Evolutionary conservation across 2,888 invertebrate species (phyloP).

Genomic region (Temnothorax rugatulus): DNA sequence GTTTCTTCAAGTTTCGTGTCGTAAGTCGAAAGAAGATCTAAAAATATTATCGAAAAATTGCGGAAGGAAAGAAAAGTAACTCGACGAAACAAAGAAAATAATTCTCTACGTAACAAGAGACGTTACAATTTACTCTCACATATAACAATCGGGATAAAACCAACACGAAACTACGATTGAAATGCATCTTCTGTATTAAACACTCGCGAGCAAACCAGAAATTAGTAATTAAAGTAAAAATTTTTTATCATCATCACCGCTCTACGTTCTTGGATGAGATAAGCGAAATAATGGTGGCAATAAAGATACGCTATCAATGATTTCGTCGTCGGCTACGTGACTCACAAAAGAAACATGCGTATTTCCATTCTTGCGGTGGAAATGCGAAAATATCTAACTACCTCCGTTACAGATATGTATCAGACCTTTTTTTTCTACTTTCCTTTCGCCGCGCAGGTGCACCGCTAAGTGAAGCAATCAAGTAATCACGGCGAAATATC

Average conservation of each 20-base stretch:
- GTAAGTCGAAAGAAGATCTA: background rate
- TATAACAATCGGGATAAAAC: background rate
- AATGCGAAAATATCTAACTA: conserved; percentile 27
- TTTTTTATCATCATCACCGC: conserved; percentile 48
- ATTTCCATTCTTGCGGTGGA: conserved; percentile 26
- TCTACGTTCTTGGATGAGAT: conserved; percentile 66
- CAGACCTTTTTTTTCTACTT: conserved; percentile 13
- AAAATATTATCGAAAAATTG: background rate
- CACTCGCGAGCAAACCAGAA: background rate
- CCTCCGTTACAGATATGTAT: background rate
- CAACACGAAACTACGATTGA: background rate
- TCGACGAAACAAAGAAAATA: background rate
- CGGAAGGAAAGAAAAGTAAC: background rate
- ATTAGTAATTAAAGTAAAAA: conserved; percentile 17
- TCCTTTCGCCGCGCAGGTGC: conserved; percentile 20
- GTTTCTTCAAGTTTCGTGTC: background rate
- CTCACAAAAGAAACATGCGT: conserved; percentile 59
- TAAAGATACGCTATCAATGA: conserved; percentile 78
- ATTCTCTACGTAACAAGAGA: background rate
- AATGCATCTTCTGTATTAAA: background rate
- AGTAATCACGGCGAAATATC: conserved; percentile 1
- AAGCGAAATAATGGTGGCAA: conserved; percentile 69
- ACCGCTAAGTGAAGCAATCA: conserved; percentile 6
- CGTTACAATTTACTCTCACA: background rate
- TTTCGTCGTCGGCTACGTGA: conserved; percentile 60